These are phyloP conservation scores for Apolygus lucorum DNA, from an alignment of 1,140 invertebrate species.

Conservation along the genomic window DNA sequence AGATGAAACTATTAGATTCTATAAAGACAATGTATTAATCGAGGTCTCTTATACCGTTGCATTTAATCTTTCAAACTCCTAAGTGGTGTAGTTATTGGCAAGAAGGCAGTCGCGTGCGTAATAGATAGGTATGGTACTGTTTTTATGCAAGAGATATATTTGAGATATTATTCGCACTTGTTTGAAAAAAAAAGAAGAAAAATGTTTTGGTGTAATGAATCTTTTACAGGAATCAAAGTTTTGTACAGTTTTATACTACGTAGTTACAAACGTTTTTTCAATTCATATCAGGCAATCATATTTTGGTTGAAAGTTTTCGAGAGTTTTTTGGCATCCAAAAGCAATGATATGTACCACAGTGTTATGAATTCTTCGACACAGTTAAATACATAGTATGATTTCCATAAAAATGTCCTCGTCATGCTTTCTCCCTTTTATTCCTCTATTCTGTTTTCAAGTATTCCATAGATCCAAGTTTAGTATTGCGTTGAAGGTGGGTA, in stretches of 20 bases:
- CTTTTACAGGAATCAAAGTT: background rate
- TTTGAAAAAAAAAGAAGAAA: conserved; percentile 11
- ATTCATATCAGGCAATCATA: conserved; percentile 17
- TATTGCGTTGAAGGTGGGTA: background rate
- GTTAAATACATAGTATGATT: conserved; percentile 1
- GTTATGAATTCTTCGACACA: background rate
- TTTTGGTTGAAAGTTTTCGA: conserved; percentile 4
- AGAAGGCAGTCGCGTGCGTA: background rate
- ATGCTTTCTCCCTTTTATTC: background rate
- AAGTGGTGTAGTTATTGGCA: no score
- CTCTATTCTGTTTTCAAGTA: no score
- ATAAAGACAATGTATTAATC: background rate
- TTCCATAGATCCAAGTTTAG: background rate
- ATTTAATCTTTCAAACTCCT: no score
- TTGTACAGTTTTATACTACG: conserved; percentile 27
- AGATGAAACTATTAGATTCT: no score
- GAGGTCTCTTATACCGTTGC: background rate
- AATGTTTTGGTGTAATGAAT: background rate
- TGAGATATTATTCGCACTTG: conserved; percentile 10
- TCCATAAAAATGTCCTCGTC: background rate
- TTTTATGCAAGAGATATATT: conserved; percentile 6
- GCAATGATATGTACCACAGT: background rate
- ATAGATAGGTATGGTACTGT: background rate
- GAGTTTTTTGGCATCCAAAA: conserved; percentile 8
- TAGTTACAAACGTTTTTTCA: background rate